Evolutionary conservation across 2,888 invertebrate species (phyloP).

Genomic region (Tryphoninae sp.): DNA sequence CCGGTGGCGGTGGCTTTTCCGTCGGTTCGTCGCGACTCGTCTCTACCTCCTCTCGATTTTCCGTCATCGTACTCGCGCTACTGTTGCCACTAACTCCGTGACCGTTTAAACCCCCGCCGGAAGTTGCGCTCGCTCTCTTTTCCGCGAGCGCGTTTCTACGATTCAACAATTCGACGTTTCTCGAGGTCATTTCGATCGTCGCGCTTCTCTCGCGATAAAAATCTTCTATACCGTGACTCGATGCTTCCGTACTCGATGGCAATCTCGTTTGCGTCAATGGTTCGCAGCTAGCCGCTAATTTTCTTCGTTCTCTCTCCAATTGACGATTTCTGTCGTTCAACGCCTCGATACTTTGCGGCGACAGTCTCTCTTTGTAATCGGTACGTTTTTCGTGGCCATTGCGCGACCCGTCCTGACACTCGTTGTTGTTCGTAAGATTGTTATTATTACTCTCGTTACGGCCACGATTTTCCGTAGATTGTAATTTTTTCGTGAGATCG

Average conservation of each 20-base stretch:
- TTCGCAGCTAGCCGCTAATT: conserved; percentile 77
- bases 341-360: conserved; percentile 77
- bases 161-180: conserved; percentile 78
- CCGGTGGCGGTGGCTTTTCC: conserved; percentile 65
- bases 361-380: conserved; percentile 71
- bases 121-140: conserved; percentile 51
- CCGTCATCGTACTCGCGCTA: conserved; percentile 63
- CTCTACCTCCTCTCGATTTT: conserved; percentile 15
- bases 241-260: conserved; percentile 22
- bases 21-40: not conserved
- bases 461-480: conserved; percentile 74
- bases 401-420: conserved; percentile 69
- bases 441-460: conserved; percentile 73
- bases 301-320: conserved; percentile 75
- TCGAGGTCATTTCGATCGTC: conserved; percentile 80
- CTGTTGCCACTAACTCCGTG: conserved; percentile 68
- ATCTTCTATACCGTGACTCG: conserved; percentile 68
- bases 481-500: conserved; percentile 80
- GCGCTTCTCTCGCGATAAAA: conserved; percentile 76
- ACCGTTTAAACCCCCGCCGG: conserved; percentile 72
- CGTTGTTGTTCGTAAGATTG: conserved; percentile 67
- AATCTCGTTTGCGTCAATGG: conserved; percentile 67
- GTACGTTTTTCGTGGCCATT: conserved; percentile 66
- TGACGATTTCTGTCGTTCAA: conserved; percentile 78
- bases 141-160: conserved; percentile 73